Base-by-base conservation (phyloP, 2,888 invertebrate genomes). In the Drosophila merina region DNA sequence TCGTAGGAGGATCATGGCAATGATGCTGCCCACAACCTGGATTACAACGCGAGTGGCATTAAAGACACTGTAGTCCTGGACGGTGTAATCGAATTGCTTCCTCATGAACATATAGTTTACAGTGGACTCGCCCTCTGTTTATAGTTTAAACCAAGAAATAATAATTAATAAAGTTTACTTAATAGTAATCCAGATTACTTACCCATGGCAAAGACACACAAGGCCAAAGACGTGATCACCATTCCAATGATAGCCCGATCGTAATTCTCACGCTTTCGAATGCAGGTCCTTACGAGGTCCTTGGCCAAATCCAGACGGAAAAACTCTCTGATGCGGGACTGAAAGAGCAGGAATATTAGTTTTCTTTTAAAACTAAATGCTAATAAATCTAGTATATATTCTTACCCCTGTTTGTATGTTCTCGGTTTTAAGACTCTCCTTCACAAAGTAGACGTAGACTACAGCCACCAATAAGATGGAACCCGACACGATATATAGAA, bases 1-100 rank as follows among this genome's bases (percentile, higher is more conserved):
- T 0, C 94, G 93, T 3, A 95, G 82, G 10, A 95, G 25, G 57
- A 92, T 91, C 20, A 95, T 93, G 4, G 94, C 94, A 12, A 94
- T 31, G 69, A 94, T 87, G 4, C 94, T 93, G 0, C 95, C 95
- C 14, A 93, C 33, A 57, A 95, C 93, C 30, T 93, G 92, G 28
- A 94, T 89, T 0, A 93, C 79, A 6, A 94, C 93, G 36, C 91
- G 92, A 0, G 92, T 88, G 0, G 94, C 94, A 36, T 87, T 89
- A 44, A 89, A 92, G 0, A 88, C 60, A 30, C 86, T 91, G 20
- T 86, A 90, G 44, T 92, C 89, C 67, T 89, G 87, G 36, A 91
- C 76, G 1, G 90, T 90, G 90, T 91, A 92, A 45, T 86, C 83
- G 64, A 92, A 92, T 57, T 90, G 77, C 57, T 90, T 85, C 3